Evolutionary conservation across 2,888 invertebrate species (phyloP).

Genomic region (Drosophila formosana): DNA sequence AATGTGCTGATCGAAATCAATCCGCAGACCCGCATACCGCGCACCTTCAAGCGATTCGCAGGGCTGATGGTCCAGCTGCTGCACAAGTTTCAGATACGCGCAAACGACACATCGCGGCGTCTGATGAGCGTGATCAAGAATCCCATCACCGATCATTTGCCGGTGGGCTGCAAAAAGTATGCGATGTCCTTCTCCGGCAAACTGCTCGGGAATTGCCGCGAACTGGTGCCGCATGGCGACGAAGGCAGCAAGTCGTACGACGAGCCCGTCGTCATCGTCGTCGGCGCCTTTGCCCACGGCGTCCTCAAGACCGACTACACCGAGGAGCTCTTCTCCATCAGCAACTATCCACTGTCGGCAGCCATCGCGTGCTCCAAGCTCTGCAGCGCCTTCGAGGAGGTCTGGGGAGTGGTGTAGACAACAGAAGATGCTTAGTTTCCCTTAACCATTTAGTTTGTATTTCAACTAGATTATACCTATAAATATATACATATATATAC

Average conservation of each 20-base stretch:
- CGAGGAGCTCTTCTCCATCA: conserved; percentile 96
- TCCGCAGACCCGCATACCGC: conserved; percentile 98
- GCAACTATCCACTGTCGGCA: conserved; percentile 98
- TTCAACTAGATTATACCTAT: conserved; percentile 24
- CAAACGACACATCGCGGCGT: conserved; percentile 95
- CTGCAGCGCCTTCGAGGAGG: conserved; percentile 97
- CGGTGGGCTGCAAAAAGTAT: conserved; percentile 96
- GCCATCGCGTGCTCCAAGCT: conserved; percentile 98
- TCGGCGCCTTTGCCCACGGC: conserved; percentile 99
- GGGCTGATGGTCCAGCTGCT: conserved; percentile 98
- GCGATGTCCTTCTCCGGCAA: conserved; percentile 95
- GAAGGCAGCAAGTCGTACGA: conserved; percentile 87
- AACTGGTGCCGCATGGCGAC: conserved; percentile 89
- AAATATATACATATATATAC: conserved; percentile 15
- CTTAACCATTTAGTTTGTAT: conserved; percentile 21
- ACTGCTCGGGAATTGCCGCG: conserved; percentile 88
- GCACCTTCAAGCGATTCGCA: conserved; percentile 98
- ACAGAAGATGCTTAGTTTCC: conserved; percentile 4
- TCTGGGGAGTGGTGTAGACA: conserved; percentile 90
- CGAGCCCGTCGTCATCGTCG: conserved; percentile 94
- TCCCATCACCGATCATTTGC: conserved; percentile 96
- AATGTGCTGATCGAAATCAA: conserved; percentile 98
- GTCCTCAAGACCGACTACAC: conserved; percentile 94
- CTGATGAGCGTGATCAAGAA: conserved; percentile 98
- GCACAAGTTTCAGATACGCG: conserved; percentile 96